phyloP scores from a whole-genome alignment of 2,113 vertebrate genomes.

The Forbesichthys agassizii region DNA sequence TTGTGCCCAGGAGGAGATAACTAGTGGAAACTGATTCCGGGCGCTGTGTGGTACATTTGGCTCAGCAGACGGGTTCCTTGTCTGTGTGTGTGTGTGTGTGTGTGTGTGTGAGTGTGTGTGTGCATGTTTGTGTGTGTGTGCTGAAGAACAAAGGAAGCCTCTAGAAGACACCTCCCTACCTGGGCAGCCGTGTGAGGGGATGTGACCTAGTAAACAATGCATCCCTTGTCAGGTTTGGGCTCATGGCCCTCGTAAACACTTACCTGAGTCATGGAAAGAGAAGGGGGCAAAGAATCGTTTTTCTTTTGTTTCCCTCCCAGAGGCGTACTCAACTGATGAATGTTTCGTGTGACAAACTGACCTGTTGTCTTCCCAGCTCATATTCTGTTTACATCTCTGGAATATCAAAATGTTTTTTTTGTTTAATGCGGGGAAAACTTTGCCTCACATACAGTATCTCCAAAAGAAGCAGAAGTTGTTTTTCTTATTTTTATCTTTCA shows the following conservation, averaged over 20 bases:
- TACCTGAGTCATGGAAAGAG: conserved; percentile 1
- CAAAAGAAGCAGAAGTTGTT: background rate
- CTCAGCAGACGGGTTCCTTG: conserved; percentile 46
- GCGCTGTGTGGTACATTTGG: conserved; percentile 47
- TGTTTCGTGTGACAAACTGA: background rate
- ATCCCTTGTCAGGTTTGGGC: conserved; percentile 43
- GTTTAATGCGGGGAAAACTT: background rate
- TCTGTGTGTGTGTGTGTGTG: conserved; percentile 32
- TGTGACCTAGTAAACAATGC: conserved; percentile 58
- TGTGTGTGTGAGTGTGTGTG: conserved; percentile 35
- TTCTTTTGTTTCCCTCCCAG: background rate
- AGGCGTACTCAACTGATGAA: background rate
- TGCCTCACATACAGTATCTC: background rate
- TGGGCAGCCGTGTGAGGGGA: conserved; percentile 56
- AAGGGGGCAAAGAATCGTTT: background rate
- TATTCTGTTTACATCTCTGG: background rate
- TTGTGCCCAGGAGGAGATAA: conserved; percentile 46
- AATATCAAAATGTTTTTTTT: background rate
- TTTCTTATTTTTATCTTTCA: background rate
- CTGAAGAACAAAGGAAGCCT: conserved; percentile 43
- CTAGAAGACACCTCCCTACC: conserved; percentile 51
- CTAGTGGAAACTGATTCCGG: conserved; percentile 50
- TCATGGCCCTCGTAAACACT: conserved; percentile 15
- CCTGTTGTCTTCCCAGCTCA: background rate
- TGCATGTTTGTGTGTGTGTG: conserved; percentile 19